Evolutionary conservation across 2,888 invertebrate genomes (phyloP).

Genomic region (Ernsta delagoae): DNA sequence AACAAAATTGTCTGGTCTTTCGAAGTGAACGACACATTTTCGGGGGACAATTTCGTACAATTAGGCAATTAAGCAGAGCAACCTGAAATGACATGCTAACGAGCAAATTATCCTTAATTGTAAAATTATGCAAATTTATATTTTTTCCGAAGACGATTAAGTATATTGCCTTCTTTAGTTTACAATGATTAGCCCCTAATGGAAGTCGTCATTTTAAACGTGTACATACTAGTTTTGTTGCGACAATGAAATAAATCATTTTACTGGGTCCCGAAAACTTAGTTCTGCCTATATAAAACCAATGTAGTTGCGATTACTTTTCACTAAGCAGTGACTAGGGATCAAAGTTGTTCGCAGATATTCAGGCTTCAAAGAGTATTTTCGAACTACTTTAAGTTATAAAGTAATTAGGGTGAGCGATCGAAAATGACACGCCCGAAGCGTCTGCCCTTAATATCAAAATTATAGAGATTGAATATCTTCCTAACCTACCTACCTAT

Average conservation of each 20-base stretch:
- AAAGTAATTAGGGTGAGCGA: conserved; percentile 30
- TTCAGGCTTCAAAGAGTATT: conserved; percentile 1
- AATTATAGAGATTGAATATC: conserved; percentile 27
- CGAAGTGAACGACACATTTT: conserved; percentile 6
- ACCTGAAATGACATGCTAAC: background rate
- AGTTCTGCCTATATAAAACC: too few species aligned
- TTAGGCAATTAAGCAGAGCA: conserved; percentile 7
- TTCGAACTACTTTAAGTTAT: conserved; percentile 29
- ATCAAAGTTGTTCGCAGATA: conserved; percentile 15
- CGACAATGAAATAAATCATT: too few species aligned
- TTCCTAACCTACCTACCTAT: background rate
- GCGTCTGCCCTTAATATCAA: conserved; percentile 22
- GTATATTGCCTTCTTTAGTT: background rate
- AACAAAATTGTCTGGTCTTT: conserved; percentile 4
- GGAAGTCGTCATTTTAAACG: background rate
- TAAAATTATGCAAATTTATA: background rate
- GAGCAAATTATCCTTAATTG: conserved; percentile 6
- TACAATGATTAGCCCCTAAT: background rate
- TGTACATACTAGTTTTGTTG: too few species aligned
- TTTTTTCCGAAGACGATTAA: background rate
- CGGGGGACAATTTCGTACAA: conserved; percentile 1
- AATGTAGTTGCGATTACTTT: background rate
- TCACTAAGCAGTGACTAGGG: conserved; percentile 6
- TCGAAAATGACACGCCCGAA: conserved; percentile 9
- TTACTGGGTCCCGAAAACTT: too few species aligned